Evolutionary conservation across 2,797 vertebrate genomes (phyloP), one percentile per base, ranked within the genome.

Genomic region (Falco novaeseelandiae): DNA sequence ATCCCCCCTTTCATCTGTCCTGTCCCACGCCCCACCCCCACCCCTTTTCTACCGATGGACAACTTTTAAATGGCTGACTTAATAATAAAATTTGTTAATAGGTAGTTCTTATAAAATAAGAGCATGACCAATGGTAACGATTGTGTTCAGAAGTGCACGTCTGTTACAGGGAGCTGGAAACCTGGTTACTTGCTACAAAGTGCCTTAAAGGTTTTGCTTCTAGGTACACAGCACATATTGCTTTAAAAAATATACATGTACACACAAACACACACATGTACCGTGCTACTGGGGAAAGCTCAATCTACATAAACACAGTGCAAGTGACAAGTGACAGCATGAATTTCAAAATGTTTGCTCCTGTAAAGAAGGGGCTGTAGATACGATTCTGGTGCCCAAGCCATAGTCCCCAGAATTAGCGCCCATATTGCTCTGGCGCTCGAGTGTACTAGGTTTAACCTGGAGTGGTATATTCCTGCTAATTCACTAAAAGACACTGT

Each of bases 1-100:
- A 10, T 7, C 5, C 10, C 2, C 2, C 1, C 2, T 4, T 2
- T 5, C 10, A 38, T 38, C 36, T 38, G 36, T 38, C 36, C 36
- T 38, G 36, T 38, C 10, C 36, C 36, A 38, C 36, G 10, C 10
- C 36, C 36, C 38, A 38, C 8, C 12, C 42, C 42, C 42, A 7
- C 42, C 15, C 16, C 42, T 44, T 44, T 44, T 44, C 49, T 92
- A 15, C 36, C 48, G 54, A 21, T 12, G 6, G 11, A 59, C 21
- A 78, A 20, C 55, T 88, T 66, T 25, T 1, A 73, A 82, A 66
- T 62, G 42, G 7, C 20, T 82, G 23, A 51, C 62, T 90, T 63
- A 77, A 30, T 52, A 55, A 23, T 2, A 73, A 61, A 34, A 40
- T 36, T 80, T 77, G 12, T 49, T 38, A 87, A 36, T 20, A 70